Percentiles rank a stretch among this genome's conserved stretches.
Evolutionary conservation across 2,113 vertebrate species (phyloP).

Genomic region (Empidonax alnorum): DNA sequence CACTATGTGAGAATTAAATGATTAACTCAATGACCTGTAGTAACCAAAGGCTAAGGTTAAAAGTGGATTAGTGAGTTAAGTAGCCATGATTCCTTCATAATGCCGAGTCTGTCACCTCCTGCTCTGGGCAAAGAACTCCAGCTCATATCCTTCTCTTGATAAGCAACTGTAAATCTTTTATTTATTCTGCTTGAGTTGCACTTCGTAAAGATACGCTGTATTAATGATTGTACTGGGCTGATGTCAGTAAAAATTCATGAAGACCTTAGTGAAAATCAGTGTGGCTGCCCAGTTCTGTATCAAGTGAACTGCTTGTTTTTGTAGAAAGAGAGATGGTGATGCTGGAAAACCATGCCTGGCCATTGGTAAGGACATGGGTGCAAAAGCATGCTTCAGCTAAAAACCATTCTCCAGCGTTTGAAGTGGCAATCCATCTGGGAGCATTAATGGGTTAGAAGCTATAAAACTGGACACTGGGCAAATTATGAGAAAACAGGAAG

Average conservation of each 20-base stretch:
- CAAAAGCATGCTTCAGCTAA: not conserved
- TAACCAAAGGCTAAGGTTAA: conserved; percentile 37
- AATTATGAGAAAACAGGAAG: not conserved
- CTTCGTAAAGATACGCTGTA: not conserved
- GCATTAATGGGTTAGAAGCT: not conserved
- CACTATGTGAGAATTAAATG: not conserved
- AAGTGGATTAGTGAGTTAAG: conserved; percentile 50
- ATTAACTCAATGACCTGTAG: conserved; percentile 35
- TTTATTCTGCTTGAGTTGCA: not conserved
- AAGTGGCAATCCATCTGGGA: not conserved
- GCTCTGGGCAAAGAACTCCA: not conserved
- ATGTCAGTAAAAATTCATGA: not conserved
- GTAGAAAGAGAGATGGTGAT: not conserved
- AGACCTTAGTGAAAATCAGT: not conserved
- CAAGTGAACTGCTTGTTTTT: not conserved
- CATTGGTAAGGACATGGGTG: not conserved
- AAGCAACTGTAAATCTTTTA: not conserved
- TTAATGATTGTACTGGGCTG: not conserved
- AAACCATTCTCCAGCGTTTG: not conserved
- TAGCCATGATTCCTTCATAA: not conserved
- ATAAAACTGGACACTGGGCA: not conserved
- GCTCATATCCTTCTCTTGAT: not conserved
- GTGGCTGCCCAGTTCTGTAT: not conserved
- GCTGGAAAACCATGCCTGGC: not conserved
- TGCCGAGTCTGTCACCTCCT: not conserved